phyloP scores from a whole-genome alignment of 92 coral and sea anemone species.

The Paragorgia papillata region DNA sequence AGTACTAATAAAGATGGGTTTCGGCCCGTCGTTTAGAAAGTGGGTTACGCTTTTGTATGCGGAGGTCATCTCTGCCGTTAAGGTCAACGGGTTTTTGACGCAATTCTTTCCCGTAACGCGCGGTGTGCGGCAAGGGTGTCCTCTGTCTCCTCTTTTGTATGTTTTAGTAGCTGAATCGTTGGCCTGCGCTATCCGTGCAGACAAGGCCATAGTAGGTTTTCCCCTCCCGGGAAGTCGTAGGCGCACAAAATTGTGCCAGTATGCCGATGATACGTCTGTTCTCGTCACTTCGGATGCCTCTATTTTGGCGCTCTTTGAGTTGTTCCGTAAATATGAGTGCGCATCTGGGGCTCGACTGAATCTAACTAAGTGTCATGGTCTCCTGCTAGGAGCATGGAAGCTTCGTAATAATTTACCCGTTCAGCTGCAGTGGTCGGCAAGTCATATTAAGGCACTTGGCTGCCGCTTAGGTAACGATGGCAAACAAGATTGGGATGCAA shows the following conservation, averaged over 20 bases:
- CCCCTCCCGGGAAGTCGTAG: neutral
- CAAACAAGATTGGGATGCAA: slow-evolving; percentile 23
- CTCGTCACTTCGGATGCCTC: slow-evolving; percentile 15
- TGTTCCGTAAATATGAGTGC: neutral
- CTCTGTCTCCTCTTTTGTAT: slow-evolving; percentile 28
- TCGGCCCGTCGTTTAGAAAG: slow-evolving; percentile 46
- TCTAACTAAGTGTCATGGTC: neutral
- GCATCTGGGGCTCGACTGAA: slow-evolving; percentile 23
- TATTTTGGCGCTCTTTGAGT: neutral
- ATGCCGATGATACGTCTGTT: slow-evolving; percentile 47
- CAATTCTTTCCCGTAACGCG: slow-evolving; percentile 9
- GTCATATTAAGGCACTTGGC: slow-evolving; percentile 3
- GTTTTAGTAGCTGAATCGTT: slow-evolving; percentile 25
- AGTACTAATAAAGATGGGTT: slow-evolving; percentile 43
- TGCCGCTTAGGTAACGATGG: neutral
- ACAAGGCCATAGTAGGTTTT: slow-evolving; percentile 4
- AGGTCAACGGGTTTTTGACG: slow-evolving; percentile 23
- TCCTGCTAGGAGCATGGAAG: slow-evolving; percentile 34
- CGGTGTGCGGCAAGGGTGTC: slow-evolving; percentile 50
- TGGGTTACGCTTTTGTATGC: slow-evolving; percentile 55
- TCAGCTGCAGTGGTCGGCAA: neutral
- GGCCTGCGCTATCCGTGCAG: slow-evolving; percentile 17
- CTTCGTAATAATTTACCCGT: neutral
- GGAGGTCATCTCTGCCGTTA: neutral
- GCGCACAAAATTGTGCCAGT: slow-evolving; percentile 9